Evolutionary conservation across 2,113 vertebrate species (phyloP), one percentile per base, ranked within the genome.

Genomic region (Galemys pyrenaicus): DNA sequence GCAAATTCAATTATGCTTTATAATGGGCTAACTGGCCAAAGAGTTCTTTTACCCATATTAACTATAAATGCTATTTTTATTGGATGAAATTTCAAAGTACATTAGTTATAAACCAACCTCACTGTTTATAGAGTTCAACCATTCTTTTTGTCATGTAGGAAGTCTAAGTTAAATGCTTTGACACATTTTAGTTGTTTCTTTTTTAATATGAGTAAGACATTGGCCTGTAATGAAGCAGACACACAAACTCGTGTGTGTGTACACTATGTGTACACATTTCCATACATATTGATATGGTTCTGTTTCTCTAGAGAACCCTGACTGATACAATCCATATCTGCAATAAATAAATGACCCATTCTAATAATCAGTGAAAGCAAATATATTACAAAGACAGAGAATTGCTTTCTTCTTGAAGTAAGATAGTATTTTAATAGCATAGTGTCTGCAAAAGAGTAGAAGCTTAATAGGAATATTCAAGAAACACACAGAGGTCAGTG

Each of bases 1-100:
- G 30, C 15, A 91, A 79, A 92, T 91, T 94, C 64, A 84, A 6
- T 85, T 95, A 73, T 85, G 11, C 62, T 24, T 89, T 77, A 79
- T 80, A 65, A 79, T 56, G 70, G 35, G 44, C 44, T 90, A 65
- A 30, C 35, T 56, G 32, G 65, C 49, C 54, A 87, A 68, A 49
- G 60, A 44, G 30, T 87, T 93, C 49, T 81, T 90, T 82, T 39
- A 67, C 51, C 44, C 11, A 7, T 12, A 41, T 70, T 94, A 54
- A 88, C 51, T 22, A 44, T 64, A 91, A 87, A 58, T 82, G 32
- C 44, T 30, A 46, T 68, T 88, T 93, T 85, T 82, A 37, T 86
- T 79, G 9, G 22, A 6, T 32, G 39, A 80, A 20, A 2, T 24
- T 94, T 89, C 51, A 41, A 87, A 94, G 79, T 58, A 56, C 46